Conservation (phyloP, 2,797 vertebrate species). For the Carduelis carduelis region DNA sequence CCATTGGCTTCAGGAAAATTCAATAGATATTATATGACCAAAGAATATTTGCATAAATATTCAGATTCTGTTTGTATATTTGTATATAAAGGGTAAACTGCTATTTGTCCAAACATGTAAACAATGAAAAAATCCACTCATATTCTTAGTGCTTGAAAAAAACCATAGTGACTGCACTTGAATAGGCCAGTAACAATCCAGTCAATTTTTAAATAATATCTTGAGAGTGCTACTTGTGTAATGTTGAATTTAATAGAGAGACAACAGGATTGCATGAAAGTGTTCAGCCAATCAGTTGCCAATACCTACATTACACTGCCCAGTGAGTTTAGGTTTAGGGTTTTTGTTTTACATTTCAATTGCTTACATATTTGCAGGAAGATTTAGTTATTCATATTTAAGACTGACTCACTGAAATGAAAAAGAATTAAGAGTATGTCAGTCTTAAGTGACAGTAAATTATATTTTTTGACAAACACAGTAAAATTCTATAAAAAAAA, state of each 20-base stretch:
- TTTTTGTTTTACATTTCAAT: background rate
- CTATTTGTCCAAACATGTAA: background rate
- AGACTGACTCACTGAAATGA: background rate
- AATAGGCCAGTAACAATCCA: background rate
- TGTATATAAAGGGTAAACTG: background rate
- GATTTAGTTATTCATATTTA: background rate
- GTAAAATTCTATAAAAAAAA: background rate
- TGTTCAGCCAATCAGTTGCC: rapidly evolving
- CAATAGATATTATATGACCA: background rate
- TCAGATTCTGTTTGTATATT: background rate
- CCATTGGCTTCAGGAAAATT: background rate
- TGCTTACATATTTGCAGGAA: background rate
- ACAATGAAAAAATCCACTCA: background rate
- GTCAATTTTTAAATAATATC: background rate
- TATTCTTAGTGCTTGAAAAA: background rate
- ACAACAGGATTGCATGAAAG: background rate
- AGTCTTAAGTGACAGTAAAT: background rate
- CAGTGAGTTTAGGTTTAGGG: background rate
- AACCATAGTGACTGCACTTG: background rate
- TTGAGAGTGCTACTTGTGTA: background rate
- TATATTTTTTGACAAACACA: background rate
- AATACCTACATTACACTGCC: background rate
- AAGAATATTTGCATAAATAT: background rate
- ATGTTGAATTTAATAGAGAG: background rate
- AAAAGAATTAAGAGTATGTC: background rate